phyloP scores from a whole-genome alignment of 2,888 invertebrate species.

The Antheraea assamensis region DNA sequence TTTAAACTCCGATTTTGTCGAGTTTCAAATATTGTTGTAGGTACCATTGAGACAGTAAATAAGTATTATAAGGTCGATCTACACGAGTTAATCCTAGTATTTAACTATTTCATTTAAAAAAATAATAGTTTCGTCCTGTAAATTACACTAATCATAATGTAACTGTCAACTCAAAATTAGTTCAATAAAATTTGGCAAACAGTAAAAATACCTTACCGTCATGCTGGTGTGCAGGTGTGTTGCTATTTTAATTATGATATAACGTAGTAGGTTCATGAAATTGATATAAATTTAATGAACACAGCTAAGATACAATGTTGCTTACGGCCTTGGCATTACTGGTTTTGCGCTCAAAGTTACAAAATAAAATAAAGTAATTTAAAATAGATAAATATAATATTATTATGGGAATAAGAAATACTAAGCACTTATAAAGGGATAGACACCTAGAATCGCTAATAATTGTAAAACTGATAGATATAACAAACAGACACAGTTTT shows the following conservation, averaged over 20 bases:
- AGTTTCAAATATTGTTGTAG: slow-evolving; percentile 61
- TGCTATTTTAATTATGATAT: neutral
- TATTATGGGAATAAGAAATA: neutral
- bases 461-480: too few relatives aligned
- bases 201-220: too few relatives aligned
- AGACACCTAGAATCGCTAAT: too few relatives aligned
- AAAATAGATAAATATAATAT: neutral
- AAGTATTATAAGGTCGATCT: slow-evolving; percentile 26
- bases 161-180: neutral
- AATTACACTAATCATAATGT: neutral
- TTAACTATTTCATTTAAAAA: neutral
- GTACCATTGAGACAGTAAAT: slow-evolving; percentile 51
- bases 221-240: neutral
- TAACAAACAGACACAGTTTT: too few relatives aligned
- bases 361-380: neutral
- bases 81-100: neutral
- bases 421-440: too few relatives aligned
- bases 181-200: too few relatives aligned
- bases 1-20: slow-evolving; percentile 72
- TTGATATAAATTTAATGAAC: neutral
- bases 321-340: neutral
- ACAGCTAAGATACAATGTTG: neutral
- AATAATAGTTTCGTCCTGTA: neutral
- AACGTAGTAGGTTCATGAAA: neutral
- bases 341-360: neutral